Conservation (phyloP, 1,140 invertebrate species). For the Phymorhynchus buccinoides region DNA sequence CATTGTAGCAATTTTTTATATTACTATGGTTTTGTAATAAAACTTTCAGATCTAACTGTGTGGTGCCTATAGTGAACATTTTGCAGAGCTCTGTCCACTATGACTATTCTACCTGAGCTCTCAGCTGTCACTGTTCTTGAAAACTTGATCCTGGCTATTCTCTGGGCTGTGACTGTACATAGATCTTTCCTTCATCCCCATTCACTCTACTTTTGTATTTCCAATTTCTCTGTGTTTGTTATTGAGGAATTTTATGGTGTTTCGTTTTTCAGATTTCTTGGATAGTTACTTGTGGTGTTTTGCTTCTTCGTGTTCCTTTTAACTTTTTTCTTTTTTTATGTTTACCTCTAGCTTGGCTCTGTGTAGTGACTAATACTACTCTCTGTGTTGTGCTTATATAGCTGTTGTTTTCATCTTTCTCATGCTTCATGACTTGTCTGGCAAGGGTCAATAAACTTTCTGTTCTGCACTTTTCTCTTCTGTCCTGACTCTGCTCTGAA, state of each 20-base stretch:
- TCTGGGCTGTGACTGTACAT: slow-evolving; percentile 25
- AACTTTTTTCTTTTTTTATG: not conserved
- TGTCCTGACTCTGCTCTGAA: slow-evolving; percentile 30
- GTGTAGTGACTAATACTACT: slow-evolving; percentile 28
- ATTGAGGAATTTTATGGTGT: not conserved
- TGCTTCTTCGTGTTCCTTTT: slow-evolving; percentile 18
- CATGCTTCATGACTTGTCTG: slow-evolving; percentile 38
- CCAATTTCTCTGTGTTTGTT: not conserved
- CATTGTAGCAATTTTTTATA: slow-evolving; percentile 40
- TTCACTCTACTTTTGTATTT: not conserved
- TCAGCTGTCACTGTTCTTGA: slow-evolving; percentile 8
- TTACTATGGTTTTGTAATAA: slow-evolving; percentile 49
- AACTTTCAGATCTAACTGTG: slow-evolving; percentile 40
- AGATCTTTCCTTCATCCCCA: not conserved
- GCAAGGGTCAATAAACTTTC: slow-evolving; percentile 37
- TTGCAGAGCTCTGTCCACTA: not conserved
- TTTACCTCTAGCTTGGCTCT: slow-evolving; percentile 29
- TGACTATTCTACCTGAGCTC: slow-evolving; percentile 11
- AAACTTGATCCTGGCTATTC: not conserved
- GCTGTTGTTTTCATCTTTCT: slow-evolving; percentile 10
- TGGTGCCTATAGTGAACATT: slow-evolving; percentile 26
- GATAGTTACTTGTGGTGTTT: slow-evolving; percentile 11
- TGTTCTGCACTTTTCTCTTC: slow-evolving; percentile 34
- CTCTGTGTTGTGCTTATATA: slow-evolving; percentile 8
- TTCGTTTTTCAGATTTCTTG: not conserved